Conservation (phyloP, 2,113 vertebrate species). For the Scomber colias region DNA sequence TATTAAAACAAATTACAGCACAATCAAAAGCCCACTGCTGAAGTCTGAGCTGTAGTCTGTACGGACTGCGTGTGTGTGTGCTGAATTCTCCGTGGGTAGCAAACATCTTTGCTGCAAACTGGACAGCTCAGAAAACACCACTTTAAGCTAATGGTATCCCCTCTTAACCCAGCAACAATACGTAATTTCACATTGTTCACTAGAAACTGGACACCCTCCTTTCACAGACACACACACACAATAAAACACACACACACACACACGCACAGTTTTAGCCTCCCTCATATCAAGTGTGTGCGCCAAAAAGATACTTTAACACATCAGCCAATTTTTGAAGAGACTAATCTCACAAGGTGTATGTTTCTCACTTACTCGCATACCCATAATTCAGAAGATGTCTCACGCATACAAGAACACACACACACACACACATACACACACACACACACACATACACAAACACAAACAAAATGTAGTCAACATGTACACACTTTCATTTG, state of each 20-base stretch:
- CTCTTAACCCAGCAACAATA: constrained; percentile 67
- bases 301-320: constrained; percentile 55
- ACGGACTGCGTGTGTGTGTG: constrained; percentile 9
- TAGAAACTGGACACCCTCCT: constrained; percentile 46
- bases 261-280: constrained; percentile 31
- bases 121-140: constrained; percentile 53
- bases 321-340: constrained; percentile 62
- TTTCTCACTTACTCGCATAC: constrained; percentile 56
- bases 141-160: constrained; percentile 63
- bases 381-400: constrained; percentile 34
- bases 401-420: constrained; percentile 18
- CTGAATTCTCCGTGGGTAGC: constrained; percentile 28
- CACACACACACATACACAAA: constrained; percentile 11
- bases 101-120: constrained; percentile 50
- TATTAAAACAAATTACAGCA: constrained; percentile 69
- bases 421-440: constrained; percentile 16
- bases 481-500: constrained; percentile 43
- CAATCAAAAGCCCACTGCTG: constrained; percentile 29
- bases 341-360: constrained; percentile 67
- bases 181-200: constrained; percentile 61
- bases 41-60: constrained; percentile 24
- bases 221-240: neutral
- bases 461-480: neutral
- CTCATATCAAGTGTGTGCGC: constrained; percentile 14
- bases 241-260: constrained; percentile 7